Evolutionary conservation across 2,797 vertebrate genomes (phyloP).

Genomic region (Rhabdophis nuchalis): DNA sequence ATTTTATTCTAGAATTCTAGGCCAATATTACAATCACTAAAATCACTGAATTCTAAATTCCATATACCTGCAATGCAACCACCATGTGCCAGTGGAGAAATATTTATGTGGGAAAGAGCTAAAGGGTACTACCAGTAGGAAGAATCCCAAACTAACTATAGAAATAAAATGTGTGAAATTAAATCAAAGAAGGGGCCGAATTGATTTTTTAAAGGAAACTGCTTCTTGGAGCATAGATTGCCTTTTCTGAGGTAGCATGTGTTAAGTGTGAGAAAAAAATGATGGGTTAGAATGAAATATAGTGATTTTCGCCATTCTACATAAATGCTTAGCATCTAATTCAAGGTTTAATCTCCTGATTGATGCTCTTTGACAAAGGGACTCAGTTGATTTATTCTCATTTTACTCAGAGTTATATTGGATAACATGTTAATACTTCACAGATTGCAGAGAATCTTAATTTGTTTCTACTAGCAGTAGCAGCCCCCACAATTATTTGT

Average conservation of each 20-base stretch:
- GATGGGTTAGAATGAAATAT: background rate
- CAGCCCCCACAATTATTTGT: background rate
- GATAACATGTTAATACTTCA: background rate
- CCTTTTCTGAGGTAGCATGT: background rate
- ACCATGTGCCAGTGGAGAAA: background rate
- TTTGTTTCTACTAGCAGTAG: background rate
- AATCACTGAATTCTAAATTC: background rate
- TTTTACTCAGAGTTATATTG: background rate
- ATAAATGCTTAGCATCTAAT: background rate
- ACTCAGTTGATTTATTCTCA: background rate
- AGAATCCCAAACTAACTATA: background rate
- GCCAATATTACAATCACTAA: background rate
- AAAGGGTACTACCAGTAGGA: background rate
- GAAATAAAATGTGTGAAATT: background rate
- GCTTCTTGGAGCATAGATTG: background rate
- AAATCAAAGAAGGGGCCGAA: background rate
- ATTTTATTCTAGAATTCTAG: slow-evolving; percentile 29
- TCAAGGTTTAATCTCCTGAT: background rate
- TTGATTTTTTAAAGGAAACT: no score
- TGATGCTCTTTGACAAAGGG: background rate
- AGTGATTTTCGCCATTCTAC: background rate
- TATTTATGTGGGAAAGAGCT: background rate
- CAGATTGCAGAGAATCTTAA: background rate
- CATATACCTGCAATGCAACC: background rate
- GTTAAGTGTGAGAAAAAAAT: background rate